These are phyloP conservation scores for Tilapia sparmanii DNA, from an alignment of 2,113 vertebrate genomes.

Conservation along the genomic window DNA sequence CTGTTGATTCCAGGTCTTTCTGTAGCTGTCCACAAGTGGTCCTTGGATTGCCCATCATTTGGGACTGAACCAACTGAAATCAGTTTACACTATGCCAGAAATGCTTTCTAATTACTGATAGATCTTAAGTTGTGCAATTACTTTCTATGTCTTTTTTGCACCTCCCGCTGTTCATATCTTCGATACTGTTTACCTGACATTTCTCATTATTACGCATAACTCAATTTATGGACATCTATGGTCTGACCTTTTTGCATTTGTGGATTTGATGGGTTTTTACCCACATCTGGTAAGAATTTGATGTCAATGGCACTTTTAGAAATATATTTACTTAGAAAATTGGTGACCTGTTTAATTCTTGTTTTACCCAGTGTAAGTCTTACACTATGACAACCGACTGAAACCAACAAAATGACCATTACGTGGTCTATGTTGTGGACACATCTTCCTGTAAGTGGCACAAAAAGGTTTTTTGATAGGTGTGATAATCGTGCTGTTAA, in stretches of 20 bases:
- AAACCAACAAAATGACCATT: neutral
- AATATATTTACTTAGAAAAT: neutral
- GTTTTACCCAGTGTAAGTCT: neutral
- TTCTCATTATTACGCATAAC: neutral
- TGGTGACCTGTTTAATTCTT: neutral
- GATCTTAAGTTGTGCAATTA: neutral
- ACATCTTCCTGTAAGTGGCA: neutral
- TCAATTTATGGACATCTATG: neutral
- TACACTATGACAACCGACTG: neutral
- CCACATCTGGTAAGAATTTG: neutral
- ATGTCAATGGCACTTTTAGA: neutral
- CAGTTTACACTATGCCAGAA: neutral
- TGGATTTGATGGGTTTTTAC: neutral
- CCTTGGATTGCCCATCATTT: neutral
- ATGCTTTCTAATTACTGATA: neutral
- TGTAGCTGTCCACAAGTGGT: neutral
- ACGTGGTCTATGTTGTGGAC: neutral
- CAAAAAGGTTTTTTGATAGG: neutral
- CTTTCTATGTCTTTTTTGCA: neutral
- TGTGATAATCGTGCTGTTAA: rapidly evolving
- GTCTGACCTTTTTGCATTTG: neutral
- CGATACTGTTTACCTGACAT: rapidly evolving
- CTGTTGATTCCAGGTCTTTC: neutral
- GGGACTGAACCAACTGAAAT: neutral
- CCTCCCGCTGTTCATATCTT: neutral